These are phyloP conservation scores for Corella eumyota DNA, from an alignment of 23 tunicate genomes.

Conservation along the genomic window DNA sequence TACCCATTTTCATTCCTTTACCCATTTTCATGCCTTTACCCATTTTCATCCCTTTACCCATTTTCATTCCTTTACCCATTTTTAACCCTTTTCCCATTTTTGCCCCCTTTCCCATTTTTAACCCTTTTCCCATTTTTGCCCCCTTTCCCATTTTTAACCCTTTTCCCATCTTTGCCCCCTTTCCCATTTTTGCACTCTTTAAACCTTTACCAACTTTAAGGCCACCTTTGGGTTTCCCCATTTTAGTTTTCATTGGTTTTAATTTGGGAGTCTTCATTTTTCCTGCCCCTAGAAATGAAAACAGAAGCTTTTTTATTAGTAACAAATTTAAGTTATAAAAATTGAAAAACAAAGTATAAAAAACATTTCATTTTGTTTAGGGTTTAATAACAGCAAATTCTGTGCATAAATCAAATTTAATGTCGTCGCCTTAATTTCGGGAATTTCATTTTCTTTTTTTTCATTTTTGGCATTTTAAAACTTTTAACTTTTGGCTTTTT, in stretches of 20 bases:
- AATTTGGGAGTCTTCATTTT: no score
- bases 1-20: conserved; percentile 9
- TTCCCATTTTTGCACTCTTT: conserved; percentile 21
- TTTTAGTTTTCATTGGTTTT: not conserved
- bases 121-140: conserved; percentile 6
- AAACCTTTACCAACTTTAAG: not conserved
- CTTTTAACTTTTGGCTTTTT: no score
- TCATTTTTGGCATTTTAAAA: no score
- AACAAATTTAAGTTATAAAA: no score
- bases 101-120: conserved; percentile 6
- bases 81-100: conserved; percentile 6
- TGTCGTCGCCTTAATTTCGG: no score
- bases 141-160: conserved; percentile 19
- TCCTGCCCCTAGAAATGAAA: no score
- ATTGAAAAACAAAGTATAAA: no score
- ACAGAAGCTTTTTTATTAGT: no score
- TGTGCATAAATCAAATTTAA: no score
- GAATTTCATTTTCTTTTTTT: no score
- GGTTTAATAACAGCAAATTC: no score
- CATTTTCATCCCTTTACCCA: conserved; percentile 5
- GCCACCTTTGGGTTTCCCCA: not conserved
- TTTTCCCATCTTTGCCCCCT: conserved; percentile 12
- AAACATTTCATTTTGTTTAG: no score
- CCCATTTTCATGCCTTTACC: conserved; percentile 15
- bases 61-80: conserved; percentile 27